Conservation (phyloP, 2,888 invertebrate species). For the Volucella inanis region DNA sequence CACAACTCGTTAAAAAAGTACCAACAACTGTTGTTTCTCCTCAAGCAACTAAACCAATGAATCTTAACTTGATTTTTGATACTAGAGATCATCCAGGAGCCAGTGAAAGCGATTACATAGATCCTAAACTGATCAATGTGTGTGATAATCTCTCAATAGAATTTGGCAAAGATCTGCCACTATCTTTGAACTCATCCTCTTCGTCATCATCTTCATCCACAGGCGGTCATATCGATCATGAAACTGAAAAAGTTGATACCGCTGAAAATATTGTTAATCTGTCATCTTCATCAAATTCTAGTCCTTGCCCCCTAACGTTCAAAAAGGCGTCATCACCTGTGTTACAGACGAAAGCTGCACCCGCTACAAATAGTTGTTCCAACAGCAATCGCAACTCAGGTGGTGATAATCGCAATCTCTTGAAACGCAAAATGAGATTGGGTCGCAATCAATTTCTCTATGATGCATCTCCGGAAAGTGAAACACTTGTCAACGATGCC, state of each 20-base stretch:
- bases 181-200: constrained; percentile 76
- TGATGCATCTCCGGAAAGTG: constrained; percentile 81
- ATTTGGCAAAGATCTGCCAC: constrained; percentile 60
- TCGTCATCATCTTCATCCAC: constrained; percentile 75
- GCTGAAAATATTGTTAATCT: constrained; percentile 31
- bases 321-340: constrained; percentile 44
- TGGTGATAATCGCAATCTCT: constrained; percentile 78
- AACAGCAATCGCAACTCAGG: constrained; percentile 72
- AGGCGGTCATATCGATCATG: constrained; percentile 29
- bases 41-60: constrained; percentile 73
- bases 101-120: constrained; percentile 83
- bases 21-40: constrained; percentile 21
- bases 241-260: constrained; percentile 34
- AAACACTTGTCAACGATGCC: constrained; percentile 76
- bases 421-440: constrained; percentile 82
- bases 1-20: constrained; percentile 15
- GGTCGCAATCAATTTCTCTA: constrained; percentile 83
- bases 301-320: constrained; percentile 44
- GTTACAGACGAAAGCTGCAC: constrained; percentile 10
- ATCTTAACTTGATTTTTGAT: constrained; percentile 77
- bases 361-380: constrained; percentile 19
- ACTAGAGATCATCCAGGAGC: constrained; percentile 48
- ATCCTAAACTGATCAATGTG: constrained; percentile 87
- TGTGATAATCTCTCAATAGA: constrained; percentile 87
- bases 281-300: constrained; percentile 49